phyloP scores from a whole-genome alignment of 2,888 invertebrate species.

The Invenusta paracnida region DNA sequence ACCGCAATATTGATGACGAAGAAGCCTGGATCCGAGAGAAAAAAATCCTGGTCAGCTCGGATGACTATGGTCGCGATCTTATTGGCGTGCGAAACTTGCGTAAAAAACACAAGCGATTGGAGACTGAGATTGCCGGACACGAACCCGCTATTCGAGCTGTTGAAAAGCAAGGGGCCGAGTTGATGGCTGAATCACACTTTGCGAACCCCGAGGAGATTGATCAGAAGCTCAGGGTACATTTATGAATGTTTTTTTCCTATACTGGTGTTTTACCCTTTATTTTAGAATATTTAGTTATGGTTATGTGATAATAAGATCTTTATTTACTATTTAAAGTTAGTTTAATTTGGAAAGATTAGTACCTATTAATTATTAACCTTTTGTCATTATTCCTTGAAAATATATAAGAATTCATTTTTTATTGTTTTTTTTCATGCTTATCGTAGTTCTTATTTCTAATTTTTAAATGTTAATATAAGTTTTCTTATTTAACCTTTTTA shows the following conservation, averaged over 20 bases:
- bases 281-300: neutral
- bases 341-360: too few relatives aligned
- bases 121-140: conserved; percentile 91
- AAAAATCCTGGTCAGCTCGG: conserved; percentile 89
- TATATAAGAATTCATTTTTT: too few relatives aligned
- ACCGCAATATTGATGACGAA: conserved; percentile 96
- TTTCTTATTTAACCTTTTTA: too few relatives aligned
- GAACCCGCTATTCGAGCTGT: conserved; percentile 90
- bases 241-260: too few relatives aligned
- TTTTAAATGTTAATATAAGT: too few relatives aligned
- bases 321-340: too few relatives aligned
- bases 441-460: too few relatives aligned
- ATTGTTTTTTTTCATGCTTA: too few relatives aligned
- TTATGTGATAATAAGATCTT: neutral
- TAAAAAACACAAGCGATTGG: conserved; percentile 97
- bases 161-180: conserved; percentile 68
- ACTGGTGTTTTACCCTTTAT: too few relatives aligned
- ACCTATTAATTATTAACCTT: too few relatives aligned
- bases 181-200: conserved; percentile 74
- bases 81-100: conserved; percentile 96
- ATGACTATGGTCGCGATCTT: conserved; percentile 94
- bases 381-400: too few relatives aligned
- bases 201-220: conserved; percentile 55
- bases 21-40: conserved; percentile 99
- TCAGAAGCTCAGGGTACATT: conserved; percentile 48